Base-by-base conservation (phyloP, 2,113 vertebrate genomes). In the Menidia beryllina region DNA sequence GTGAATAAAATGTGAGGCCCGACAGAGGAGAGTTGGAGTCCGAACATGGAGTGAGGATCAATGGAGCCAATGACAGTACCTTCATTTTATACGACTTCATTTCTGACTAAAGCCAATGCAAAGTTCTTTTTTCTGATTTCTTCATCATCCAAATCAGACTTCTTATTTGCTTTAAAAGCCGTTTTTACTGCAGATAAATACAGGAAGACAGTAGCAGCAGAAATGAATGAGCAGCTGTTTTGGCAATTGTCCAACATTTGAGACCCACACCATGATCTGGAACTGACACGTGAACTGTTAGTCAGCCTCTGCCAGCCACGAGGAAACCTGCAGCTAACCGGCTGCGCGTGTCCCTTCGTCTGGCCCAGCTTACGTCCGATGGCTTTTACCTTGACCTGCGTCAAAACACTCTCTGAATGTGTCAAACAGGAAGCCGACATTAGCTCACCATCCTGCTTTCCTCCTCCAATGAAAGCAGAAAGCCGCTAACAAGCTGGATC, bases 401-500 rank as follows among this genome's bases (percentile, higher is more conserved):
- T 69, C 69, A 72, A 75, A 86, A 76, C 74, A 60, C 51, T 51
- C 49, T 51, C 47, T 57, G 45, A 75, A 74, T 61, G 62, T 74
- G 81, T 88, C 82, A 57, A 57, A 78, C 63, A 87, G 91, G 91
- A 93, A 91, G 69, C 69, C 79, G 69, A 76, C 75, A 64, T 90
- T 41, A 86, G 70, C 86, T 92, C 84, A 90, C 50, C 19, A 30
- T 49, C 70, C 68, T 65, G 83, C 84, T n/a, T n/a, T n/a, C n/a
- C 75, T 83, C 87, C 92, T 93, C 93, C 91, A 86, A 68, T 38
- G 61, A 77, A 81, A 59, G 51, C 21, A 58, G 68, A 47, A 71
- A 74, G 50, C 66, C 56, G 81, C 86, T 81, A 81, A 88, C 79
- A 77, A 84, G 86, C 81, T 64, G 63, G 47, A 70, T 54, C 23